Base-by-base conservation (phyloP, 2,888 invertebrate species). In the Chirona hameri region DNA sequence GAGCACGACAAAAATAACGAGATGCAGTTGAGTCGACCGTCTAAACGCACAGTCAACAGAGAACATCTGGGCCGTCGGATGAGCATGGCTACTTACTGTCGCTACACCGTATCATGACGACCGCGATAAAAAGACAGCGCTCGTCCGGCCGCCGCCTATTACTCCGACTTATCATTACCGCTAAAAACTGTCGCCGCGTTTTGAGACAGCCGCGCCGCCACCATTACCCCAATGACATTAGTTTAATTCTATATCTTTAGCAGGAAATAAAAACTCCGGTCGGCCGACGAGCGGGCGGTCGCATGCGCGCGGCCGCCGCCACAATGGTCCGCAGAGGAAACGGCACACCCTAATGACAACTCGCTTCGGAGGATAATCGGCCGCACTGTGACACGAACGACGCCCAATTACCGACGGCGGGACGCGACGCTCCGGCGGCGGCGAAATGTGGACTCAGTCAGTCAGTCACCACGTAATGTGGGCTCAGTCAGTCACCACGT, bases 211-310 rank as follows among this genome's bases (percentile, higher is more conserved):
- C 46, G 31, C 31, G 39, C 76, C 21, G 76, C 76, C 46, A 21
- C 76, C 46, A 76, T 76, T 76, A 76, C 76, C 76, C 39, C 76
- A 76, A 76, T 76, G 76, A 76, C 76, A 76, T 76, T 76, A 76
- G 76, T 76, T 76, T 76, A 76, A 76, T 76, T 21, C 76, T 21
- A 76, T 76, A 46, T 76, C 76, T 46, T 76, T 76, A 76, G 76
- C 76, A 76, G 76, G 76, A 76, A 76, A 76, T 76, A 76, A 76
- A 76, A 76, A 76, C 76, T 0, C 24, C 39, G 24, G 10, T 24
- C 15, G 76, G 1, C 76, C 7, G 76, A 7, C 46, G 46, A 21
- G 39, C 27, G 24, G 12, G 2, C 76, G 39, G 39, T 76, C 76
- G 76, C 76, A 76, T 76, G 76, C 24, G 76, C 76, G 1, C 18